Percentiles rank a stretch among this genome's conserved stretches.
Evolutionary conservation across 64 coral and sea anemone genomes (phyloP).

Genomic region (Porites australiensis): DNA sequence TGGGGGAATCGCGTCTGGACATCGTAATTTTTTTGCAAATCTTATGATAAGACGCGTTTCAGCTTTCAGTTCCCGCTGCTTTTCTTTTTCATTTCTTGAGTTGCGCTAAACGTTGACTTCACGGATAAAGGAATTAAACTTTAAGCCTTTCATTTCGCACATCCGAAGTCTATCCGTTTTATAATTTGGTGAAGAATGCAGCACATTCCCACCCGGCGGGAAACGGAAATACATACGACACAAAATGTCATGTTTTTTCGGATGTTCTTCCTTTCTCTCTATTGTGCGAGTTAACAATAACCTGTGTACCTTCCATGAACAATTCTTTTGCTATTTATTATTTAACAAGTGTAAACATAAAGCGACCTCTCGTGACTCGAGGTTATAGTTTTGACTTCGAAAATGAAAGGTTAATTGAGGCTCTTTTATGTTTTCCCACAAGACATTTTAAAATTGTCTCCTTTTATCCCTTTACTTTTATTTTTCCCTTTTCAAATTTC

Average conservation of each 20-base stretch:
- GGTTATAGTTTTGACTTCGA: background rate
- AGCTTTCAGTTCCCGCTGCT: background rate
- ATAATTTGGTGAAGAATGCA: constrained; percentile 2
- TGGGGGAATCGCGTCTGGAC: background rate
- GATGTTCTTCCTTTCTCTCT: no score
- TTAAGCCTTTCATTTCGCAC: background rate
- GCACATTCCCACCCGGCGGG: background rate
- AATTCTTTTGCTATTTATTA: no score
- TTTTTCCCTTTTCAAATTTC: background rate
- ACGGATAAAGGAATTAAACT: background rate
- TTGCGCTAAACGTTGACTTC: background rate
- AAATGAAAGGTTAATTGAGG: background rate
- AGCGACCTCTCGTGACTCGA: no score
- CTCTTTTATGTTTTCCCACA: background rate
- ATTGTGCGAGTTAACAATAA: no score
- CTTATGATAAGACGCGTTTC: background rate
- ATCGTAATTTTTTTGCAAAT: background rate
- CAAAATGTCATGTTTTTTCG: no score
- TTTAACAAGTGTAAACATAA: no score
- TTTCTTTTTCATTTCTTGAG: background rate
- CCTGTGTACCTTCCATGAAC: no score
- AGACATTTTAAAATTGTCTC: background rate
- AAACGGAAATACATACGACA: background rate
- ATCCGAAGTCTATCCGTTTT: constrained; percentile 1
- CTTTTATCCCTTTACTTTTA: background rate